Evolutionary conservation across 1,140 invertebrate genomes (phyloP).

Genomic region (Bursaphelenchus mucronatus): DNA sequence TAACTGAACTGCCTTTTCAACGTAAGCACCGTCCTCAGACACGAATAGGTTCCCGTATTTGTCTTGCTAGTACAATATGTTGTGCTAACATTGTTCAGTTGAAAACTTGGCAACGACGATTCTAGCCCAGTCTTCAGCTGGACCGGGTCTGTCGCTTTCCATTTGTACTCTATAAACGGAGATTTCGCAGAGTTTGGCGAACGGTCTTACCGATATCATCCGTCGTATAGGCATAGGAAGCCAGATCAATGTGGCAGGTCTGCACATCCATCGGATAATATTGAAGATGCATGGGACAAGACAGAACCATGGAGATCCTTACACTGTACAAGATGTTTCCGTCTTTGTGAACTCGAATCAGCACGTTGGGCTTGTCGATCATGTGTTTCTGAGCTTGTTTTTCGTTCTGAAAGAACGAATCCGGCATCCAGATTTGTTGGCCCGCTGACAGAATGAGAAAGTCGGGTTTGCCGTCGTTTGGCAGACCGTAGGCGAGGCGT

Average conservation of each 20-base stretch:
- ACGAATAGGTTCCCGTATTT: constrained; percentile 93
- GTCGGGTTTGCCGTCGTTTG: constrained; percentile 52
- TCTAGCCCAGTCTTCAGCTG: constrained; percentile 87
- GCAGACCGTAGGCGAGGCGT: constrained; percentile 72
- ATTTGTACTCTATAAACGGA: constrained; percentile 62
- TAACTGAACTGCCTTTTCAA: constrained; percentile 96
- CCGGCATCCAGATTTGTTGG: constrained; percentile 61
- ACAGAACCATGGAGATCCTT: constrained; percentile 71
- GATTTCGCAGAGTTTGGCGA: constrained; percentile 4
- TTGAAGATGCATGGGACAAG: constrained; percentile 79
- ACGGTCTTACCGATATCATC: constrained; percentile 52
- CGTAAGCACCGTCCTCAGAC: constrained; percentile 84
- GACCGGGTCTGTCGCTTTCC: constrained; percentile 87
- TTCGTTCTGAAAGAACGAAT: constrained; percentile 73
- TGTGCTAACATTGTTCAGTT: constrained; percentile 81
- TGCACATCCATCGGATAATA: constrained; percentile 88
- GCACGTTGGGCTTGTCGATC: constrained; percentile 70
- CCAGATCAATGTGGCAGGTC: constrained; percentile 84
- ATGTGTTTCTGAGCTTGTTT: constrained; percentile 94
- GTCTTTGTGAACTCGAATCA: constrained; percentile 89
- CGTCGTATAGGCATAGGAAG: constrained; percentile 63
- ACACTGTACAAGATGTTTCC: constrained; percentile 92
- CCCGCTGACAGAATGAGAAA: constrained; percentile 58
- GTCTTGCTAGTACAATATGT: constrained; percentile 92
- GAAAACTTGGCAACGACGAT: constrained; percentile 75